Conservation (phyloP, 2,888 invertebrate species). For the Heliconius erato region DNA sequence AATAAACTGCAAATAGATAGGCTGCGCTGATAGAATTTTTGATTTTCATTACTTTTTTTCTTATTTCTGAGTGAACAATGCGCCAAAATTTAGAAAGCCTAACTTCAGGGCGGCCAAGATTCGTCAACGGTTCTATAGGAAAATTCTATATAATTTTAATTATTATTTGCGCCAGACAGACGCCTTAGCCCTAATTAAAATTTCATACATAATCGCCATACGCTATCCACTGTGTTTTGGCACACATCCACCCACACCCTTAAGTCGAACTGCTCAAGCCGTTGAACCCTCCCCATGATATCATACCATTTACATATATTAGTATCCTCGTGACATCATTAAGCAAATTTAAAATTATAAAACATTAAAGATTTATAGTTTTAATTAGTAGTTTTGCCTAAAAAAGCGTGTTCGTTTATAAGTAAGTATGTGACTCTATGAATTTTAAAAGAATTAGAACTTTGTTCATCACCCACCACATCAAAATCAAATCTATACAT, state of each 20-base stretch:
- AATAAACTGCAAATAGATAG: too few species aligned
- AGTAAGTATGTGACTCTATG: not conserved
- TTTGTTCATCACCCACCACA: not conserved
- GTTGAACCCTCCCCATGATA: constrained; percentile 68
- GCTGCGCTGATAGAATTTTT: not conserved
- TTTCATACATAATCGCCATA: constrained; percentile 13
- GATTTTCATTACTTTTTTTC: not conserved
- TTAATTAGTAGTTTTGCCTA: not conserved
- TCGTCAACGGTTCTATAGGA: not conserved
- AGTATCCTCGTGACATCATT: constrained; percentile 35
- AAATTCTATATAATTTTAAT: not conserved
- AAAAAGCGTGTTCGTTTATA: not conserved
- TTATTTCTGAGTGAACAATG: not conserved
- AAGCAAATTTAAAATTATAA: constrained; percentile 8
- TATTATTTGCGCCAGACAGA: constrained; percentile 13
- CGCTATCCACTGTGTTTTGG: constrained; percentile 50
- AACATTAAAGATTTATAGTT: not conserved
- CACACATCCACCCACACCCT: constrained; percentile 61
- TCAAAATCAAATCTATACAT: not conserved
- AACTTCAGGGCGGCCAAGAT: not conserved
- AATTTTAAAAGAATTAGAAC: not conserved
- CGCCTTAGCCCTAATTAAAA: constrained; percentile 2
- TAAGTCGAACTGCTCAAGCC: constrained; percentile 58
- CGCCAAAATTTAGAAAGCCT: not conserved
- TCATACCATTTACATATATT: constrained; percentile 53